Evolutionary conservation across 2,888 invertebrate genomes (phyloP).

Genomic region (Tiliacea citrago): DNA sequence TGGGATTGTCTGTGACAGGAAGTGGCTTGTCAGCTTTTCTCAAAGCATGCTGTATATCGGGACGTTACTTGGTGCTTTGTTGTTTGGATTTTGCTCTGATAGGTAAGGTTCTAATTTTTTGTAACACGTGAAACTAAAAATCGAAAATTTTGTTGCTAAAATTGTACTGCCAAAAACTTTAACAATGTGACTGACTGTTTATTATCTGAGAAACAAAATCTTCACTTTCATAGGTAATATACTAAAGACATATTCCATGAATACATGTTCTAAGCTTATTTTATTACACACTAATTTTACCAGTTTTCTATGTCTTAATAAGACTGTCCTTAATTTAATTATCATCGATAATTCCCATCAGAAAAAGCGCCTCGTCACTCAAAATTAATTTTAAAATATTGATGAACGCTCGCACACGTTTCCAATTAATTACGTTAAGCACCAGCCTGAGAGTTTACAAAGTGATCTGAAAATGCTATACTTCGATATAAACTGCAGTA

Average conservation of each 20-base stretch:
- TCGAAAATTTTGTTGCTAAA: too few relatives aligned
- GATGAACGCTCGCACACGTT: constrained; percentile 42
- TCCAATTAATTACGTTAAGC: constrained; percentile 55
- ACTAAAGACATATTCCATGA: neutral
- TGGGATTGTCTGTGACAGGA: constrained; percentile 72
- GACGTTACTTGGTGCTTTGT: constrained; percentile 77
- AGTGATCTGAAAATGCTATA: constrained; percentile 44
- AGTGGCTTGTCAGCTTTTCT: constrained; percentile 80
- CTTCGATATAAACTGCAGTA: neutral
- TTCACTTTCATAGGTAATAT: neutral
- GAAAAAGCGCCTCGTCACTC: constrained; percentile 23
- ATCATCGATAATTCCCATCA: constrained; percentile 31
- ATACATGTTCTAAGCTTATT: neutral
- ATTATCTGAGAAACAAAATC: too few relatives aligned
- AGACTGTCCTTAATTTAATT: constrained; percentile 30
- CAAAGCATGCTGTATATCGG: constrained; percentile 80
- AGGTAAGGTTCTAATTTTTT: constrained; percentile 68
- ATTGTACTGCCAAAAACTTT: too few relatives aligned
- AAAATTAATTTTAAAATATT: constrained; percentile 56
- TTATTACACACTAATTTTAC: neutral
- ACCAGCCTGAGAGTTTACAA: constrained; percentile 40
- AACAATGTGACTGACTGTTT: too few relatives aligned
- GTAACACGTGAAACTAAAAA: too few relatives aligned
- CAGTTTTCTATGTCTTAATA: constrained; percentile 5
- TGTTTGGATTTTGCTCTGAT: constrained; percentile 82